phyloP scores from a whole-genome alignment of 92 coral and sea anemone genomes.

The Parazoanthus swiftii region DNA sequence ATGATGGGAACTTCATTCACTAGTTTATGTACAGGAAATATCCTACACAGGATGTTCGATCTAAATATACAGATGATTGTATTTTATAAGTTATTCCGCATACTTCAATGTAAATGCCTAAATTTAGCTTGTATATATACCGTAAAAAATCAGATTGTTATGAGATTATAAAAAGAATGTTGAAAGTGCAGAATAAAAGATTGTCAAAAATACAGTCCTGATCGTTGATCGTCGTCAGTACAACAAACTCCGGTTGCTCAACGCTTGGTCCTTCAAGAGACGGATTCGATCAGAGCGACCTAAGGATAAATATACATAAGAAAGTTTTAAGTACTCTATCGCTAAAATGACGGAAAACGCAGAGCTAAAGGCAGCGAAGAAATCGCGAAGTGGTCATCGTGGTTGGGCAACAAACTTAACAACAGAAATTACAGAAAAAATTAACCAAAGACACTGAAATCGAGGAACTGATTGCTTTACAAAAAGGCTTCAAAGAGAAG shows the following conservation, averaged over 20 bases:
- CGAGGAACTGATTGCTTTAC: background rate
- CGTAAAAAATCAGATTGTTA: background rate
- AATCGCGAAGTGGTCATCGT: background rate
- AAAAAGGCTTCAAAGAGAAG: background rate
- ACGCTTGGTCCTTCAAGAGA: background rate
- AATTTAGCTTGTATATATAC: no score
- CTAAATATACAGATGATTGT: background rate
- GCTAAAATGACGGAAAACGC: constrained; percentile 1
- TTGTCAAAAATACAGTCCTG: constrained; percentile 13
- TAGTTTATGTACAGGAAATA: background rate
- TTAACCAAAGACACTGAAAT: background rate
- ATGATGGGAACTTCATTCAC: background rate
- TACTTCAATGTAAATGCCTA: no score
- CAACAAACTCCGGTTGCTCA: constrained; percentile 25
- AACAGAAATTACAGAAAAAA: background rate
- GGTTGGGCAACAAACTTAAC: constrained; percentile 17
- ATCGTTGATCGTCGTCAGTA: constrained; percentile 15
- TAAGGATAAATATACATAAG: no score
- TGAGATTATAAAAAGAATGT: background rate
- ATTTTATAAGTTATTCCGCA: no score
- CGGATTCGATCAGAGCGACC: no score
- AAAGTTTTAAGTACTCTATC: no score
- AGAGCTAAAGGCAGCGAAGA: constrained; percentile 19
- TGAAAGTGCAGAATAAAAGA: background rate
- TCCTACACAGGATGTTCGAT: constrained; percentile 1